Percentiles rank a stretch among this genome's conserved stretches.
These are phyloP conservation scores for Neomonachus schauinslandi DNA, from an alignment of 2,113 vertebrate genomes.

Conservation along the genomic window DNA sequence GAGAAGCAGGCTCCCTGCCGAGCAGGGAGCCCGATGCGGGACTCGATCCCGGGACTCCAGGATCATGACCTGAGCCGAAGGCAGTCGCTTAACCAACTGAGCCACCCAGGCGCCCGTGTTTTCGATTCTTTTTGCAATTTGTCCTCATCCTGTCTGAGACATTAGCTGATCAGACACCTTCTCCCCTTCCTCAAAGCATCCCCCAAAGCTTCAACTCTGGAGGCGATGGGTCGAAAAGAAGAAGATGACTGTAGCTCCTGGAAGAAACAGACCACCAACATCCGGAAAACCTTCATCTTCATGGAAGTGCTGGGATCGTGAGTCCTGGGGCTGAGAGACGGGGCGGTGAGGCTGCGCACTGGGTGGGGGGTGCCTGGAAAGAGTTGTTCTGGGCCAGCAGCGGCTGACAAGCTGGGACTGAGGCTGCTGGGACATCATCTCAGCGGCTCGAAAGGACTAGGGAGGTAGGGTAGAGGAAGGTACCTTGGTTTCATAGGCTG, in stretches of 20 bases:
- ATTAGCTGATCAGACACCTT: neutral
- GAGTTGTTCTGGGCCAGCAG: neutral
- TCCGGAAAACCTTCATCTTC: slow-evolving; percentile 95
- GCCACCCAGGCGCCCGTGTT: too few relatives aligned
- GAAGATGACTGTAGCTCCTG: slow-evolving; percentile 89
- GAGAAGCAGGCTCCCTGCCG: too few relatives aligned
- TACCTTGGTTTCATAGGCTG: rapidly evolving
- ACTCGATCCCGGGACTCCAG: too few relatives aligned
- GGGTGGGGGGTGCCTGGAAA: neutral
- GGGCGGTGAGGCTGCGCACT: neutral
- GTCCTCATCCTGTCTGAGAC: neutral
- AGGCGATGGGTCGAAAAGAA: slow-evolving; percentile 92
- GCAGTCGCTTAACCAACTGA: too few relatives aligned
- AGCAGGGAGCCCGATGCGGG: too few relatives aligned
- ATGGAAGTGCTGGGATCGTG: slow-evolving; percentile 95
- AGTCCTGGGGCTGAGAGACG: slow-evolving; percentile 81
- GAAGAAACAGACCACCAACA: slow-evolving; percentile 95
- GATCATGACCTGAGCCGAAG: too few relatives aligned
- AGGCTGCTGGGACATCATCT: neutral
- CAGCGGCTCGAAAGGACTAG: too few relatives aligned
- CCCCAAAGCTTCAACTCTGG: slow-evolving; percentile 85
- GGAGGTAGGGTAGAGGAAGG: neutral
- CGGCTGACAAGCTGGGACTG: too few relatives aligned
- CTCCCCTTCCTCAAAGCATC: slow-evolving; percentile 63
- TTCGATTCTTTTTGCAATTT: neutral